phyloP scores from a whole-genome alignment of 2,888 invertebrate species.

The Diaprepes abbreviatus region DNA sequence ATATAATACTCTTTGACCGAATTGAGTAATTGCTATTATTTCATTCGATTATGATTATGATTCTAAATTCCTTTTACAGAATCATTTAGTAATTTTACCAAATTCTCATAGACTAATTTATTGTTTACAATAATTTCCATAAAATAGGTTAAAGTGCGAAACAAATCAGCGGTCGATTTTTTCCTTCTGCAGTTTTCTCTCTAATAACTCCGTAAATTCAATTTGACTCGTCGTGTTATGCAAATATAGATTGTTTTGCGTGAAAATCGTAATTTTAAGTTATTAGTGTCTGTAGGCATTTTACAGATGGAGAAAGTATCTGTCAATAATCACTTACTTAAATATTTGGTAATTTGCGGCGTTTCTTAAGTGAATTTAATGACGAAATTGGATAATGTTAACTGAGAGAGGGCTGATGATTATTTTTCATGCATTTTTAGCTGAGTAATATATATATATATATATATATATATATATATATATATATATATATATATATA shows the following conservation, averaged over 20 bases:
- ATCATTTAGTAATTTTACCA: neutral
- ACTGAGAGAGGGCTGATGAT: too few species aligned
- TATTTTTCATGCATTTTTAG: too few species aligned
- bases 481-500: too few species aligned
- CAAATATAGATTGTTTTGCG: constrained; percentile 1
- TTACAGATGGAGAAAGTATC: neutral
- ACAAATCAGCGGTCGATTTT: neutral
- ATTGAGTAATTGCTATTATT: too few species aligned
- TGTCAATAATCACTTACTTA: neutral
- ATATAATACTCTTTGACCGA: too few species aligned
- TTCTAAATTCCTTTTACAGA: too few species aligned
- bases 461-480: too few species aligned
- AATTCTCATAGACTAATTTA: neutral
- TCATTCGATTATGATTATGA: too few species aligned
- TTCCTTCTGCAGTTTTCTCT: neutral
- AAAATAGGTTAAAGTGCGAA: neutral
- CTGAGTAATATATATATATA: too few species aligned
- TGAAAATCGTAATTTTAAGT: neutral
- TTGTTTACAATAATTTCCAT: neutral
- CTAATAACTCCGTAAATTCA: neutral
- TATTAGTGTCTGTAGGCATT: neutral
- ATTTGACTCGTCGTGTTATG: constrained; percentile 1
- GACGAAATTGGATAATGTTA: too few species aligned
- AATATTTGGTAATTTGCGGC: neutral
- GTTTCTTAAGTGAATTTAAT: too few species aligned